Conservation (phyloP, 2,113 vertebrate genomes). For the Theristicus caerulescens region DNA sequence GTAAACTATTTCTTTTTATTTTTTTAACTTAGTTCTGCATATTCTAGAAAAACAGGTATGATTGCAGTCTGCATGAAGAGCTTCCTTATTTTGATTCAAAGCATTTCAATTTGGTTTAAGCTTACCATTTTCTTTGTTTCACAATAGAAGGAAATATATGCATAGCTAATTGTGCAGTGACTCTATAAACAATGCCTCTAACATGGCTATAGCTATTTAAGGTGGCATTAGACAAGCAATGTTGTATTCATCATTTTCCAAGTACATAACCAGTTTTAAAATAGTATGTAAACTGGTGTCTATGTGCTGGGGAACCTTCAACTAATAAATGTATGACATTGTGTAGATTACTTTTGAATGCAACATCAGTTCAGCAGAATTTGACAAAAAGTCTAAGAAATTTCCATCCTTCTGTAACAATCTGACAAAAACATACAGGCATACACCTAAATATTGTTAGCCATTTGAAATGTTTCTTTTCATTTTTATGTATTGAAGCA, state of each 20-base stretch:
- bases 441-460: neutral
- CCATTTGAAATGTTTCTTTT: neutral
- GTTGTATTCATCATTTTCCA: neutral
- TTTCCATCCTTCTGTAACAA: neutral
- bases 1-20: constrained; percentile 78
- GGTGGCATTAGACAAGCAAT: neutral
- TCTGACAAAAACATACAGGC: neutral
- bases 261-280: neutral
- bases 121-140: constrained; percentile 47
- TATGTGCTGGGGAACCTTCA: neutral
- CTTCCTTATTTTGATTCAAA: constrained; percentile 33
- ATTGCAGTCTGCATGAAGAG: constrained; percentile 53
- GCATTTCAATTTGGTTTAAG: constrained; percentile 25
- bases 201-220: neutral
- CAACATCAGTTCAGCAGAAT: neutral
- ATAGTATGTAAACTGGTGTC: neutral
- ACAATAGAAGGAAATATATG: constrained; percentile 71
- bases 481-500: neutral
- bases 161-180: neutral
- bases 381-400: neutral
- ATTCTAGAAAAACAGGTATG: constrained; percentile 57
- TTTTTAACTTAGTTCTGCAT: constrained; percentile 39
- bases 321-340: neutral
- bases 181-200: neutral
- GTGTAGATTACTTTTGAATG: neutral